phyloP scores from a whole-genome alignment of 2,113 vertebrate genomes.

The Brachirus orientalis region DNA sequence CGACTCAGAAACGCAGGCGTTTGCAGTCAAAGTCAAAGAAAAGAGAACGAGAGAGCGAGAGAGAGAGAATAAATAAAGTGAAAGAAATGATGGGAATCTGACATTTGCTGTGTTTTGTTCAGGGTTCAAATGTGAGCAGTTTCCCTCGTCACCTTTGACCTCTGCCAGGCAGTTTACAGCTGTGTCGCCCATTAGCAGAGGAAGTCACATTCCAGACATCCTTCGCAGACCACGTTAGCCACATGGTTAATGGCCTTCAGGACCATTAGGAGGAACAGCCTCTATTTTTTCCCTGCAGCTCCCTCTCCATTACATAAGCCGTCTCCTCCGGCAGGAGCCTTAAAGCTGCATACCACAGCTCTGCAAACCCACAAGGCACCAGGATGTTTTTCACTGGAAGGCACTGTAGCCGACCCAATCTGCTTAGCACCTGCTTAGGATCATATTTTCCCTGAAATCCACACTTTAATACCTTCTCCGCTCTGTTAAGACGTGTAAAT shows the following conservation, averaged over 20 bases:
- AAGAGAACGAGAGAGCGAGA: neutral
- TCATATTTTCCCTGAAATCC: constrained; percentile 4
- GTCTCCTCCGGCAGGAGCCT: constrained; percentile 41
- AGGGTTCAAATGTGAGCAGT: constrained; percentile 54
- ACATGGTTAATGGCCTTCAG: constrained; percentile 55
- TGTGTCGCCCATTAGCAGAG: constrained; percentile 58
- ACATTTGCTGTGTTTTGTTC: constrained; percentile 50
- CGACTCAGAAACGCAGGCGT: neutral
- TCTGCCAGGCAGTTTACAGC: constrained; percentile 58
- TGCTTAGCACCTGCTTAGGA: constrained; percentile 27
- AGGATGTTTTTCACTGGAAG: constrained; percentile 56
- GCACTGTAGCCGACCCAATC: constrained; percentile 29
- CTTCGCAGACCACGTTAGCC: constrained; percentile 45
- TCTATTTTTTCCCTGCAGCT: too few relatives aligned
- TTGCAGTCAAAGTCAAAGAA: constrained; percentile 5
- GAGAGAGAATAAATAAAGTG: neutral
- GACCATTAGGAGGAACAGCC: constrained; percentile 59
- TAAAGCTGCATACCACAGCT: constrained; percentile 52
- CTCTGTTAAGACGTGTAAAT: neutral
- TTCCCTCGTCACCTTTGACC: constrained; percentile 64
- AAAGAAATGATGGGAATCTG: constrained; percentile 50
- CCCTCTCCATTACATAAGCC: constrained; percentile 70
- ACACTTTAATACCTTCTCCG: neutral
- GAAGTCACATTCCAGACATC: constrained; percentile 68
- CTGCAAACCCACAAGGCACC: constrained; percentile 26